Conservation (phyloP, 2,888 invertebrate species). For the Sclerodermus sp. region DNA sequence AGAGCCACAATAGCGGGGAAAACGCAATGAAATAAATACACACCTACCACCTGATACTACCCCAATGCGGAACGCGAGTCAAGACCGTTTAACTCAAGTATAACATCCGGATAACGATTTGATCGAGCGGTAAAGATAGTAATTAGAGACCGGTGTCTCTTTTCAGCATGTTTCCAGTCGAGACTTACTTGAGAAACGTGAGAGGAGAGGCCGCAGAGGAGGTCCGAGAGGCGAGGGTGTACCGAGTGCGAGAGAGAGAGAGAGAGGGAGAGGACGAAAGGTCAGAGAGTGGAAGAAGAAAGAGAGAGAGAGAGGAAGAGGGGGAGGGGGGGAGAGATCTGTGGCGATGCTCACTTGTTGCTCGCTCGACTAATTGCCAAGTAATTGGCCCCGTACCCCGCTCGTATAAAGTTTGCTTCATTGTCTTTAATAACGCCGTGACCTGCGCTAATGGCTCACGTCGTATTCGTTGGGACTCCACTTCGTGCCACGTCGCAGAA, state of each 20-base stretch:
- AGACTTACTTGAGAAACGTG: too few species aligned
- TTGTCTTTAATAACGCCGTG: slow-evolving; percentile 57
- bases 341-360: slow-evolving; percentile 55
- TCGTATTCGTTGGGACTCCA: slow-evolving; percentile 36
- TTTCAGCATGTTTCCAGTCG: too few species aligned
- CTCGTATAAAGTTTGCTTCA: slow-evolving; percentile 57
- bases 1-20: too few species aligned
- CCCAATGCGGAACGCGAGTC: too few species aligned
- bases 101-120: too few species aligned
- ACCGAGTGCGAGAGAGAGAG: slow-evolving; percentile 5
- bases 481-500: not conserved
- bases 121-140: too few species aligned
- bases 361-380: slow-evolving; percentile 57
- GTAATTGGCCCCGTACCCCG: slow-evolving; percentile 54
- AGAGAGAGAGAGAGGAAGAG: slow-evolving; percentile 13
- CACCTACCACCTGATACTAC: too few species aligned
- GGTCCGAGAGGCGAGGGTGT: not conserved
- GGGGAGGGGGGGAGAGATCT: slow-evolving; percentile 35
- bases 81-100: too few species aligned
- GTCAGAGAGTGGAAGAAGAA: slow-evolving; percentile 7
- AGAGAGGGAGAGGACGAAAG: slow-evolving; percentile 4
- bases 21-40: too few species aligned
- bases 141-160: too few species aligned
- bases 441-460: slow-evolving; percentile 52
- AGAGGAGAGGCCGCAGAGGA: too few species aligned